phyloP scores from a whole-genome alignment of 2,113 vertebrate species.

The Scopus umbretta region DNA sequence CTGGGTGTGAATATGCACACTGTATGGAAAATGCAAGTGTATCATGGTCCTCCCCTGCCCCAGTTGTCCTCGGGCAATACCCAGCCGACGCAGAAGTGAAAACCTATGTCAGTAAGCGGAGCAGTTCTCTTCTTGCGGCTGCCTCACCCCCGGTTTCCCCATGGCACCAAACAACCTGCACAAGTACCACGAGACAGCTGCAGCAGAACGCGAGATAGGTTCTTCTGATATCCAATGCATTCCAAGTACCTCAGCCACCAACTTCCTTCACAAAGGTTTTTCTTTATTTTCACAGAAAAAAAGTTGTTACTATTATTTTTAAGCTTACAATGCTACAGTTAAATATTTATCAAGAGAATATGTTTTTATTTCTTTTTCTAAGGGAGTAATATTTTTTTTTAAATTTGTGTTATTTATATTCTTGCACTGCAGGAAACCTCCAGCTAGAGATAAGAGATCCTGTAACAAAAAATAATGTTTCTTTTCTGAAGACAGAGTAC shows the following conservation, averaged over 20 bases:
- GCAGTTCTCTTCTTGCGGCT: neutral
- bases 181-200: neutral
- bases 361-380: neutral
- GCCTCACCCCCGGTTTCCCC: neutral
- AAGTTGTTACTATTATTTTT: neutral
- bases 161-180: neutral
- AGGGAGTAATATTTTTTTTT: neutral
- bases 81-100: neutral
- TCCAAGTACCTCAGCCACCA: neutral
- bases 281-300: neutral
- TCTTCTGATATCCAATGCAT: neutral
- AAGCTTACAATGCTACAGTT: neutral
- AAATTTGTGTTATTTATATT: neutral
- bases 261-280: neutral
- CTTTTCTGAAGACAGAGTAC: neutral
- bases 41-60: neutral
- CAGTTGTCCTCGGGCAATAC: neutral
- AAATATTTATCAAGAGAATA: neutral
- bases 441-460: neutral
- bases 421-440: neutral
- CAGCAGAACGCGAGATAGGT: neutral
- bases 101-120: neutral
- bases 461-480: neutral
- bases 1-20: accelerated
- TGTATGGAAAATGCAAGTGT: neutral